Evolutionary conservation across 2,113 vertebrate species (phyloP), one percentile per base, ranked within the genome.

Genomic region (Scatophagus argus): DNA sequence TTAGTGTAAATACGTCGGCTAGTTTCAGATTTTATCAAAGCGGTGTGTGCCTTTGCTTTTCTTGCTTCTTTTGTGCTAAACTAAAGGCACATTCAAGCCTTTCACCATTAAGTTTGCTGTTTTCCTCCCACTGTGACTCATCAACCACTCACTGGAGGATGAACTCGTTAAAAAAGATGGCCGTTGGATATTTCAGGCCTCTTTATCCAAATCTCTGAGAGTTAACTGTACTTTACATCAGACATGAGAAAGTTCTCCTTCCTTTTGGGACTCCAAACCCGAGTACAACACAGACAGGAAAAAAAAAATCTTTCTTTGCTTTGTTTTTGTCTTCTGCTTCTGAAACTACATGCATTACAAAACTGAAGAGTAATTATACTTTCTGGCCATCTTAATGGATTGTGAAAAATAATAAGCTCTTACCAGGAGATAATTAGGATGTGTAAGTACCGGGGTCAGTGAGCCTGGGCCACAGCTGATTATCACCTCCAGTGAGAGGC

Each of bases 401-500:
- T 74, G 55, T 83, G 54, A 83, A 77, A 87, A 85, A 87, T 60
- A 87, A 83, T 84, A 87, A 69, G 70, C 55, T 65, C 49, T 73
- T 79, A 79, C 36, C 19, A 59, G 70, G n/a, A 83, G 79, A 90
- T 88, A 66, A 92, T 93, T 82, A 89, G 58, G 41, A 65, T 49
- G 70, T 38, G 19, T 82, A 78, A 66, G 59, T 70, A 55, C 63
- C 62, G 38, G 74, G 81, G 55, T 65, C 77, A 67, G 47, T 6
- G 12, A 74, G 54, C 79, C 31, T 51, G 38, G 74, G 46, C 71
- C 71, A n/a, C 11, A 14, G 23, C 31, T 73, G 82, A 85, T 88
- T 75, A 69, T 80, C 68, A 85, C 71, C 58, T 79, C 81, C 74
- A 62, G 39, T n/a, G 1, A 54, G 54, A 77, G 32, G 31, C 23